Base-by-base conservation (phyloP, 92 coral and sea anemone species). In the Pocillopora meandrina region DNA sequence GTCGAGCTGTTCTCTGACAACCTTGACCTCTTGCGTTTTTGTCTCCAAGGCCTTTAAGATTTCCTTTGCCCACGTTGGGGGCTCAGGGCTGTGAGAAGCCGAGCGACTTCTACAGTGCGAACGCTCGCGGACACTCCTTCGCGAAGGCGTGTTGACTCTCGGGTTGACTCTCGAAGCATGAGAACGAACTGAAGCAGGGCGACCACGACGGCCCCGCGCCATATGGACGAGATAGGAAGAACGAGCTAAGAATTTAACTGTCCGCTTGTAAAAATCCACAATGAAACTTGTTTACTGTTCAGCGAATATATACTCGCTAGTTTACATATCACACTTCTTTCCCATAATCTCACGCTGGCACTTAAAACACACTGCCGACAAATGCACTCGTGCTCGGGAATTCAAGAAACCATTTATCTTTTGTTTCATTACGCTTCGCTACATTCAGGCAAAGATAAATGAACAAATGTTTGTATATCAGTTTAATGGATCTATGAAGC, bases 231-330 rank as follows among this genome's bases (percentile, higher is more conserved):
- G 68, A 76, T 12, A 76, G 52, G 56, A 76, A 21, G 34, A 76
- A 33, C 67, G 70, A 21, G 81, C 81, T 61, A 77, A 77, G 81
- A 77, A 77, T 33, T 20, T n/a, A 77, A 77, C 81, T 61, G 70
- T 77, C 70, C 49, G 81, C 81, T 77, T 60, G 70, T 21, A 57
- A 23, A 21, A 21, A 77, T 60, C 81, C 70, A 77, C n/a, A n/a
- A n/a, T n/a, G n/a, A n/a, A n/a, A n/a, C n/a, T n/a, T n/a, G n/a
- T n/a, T n/a, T n/a, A n/a, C n/a, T n/a, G n/a, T n/a, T n/a, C n/a
- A n/a, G n/a, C n/a, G n/a, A n/a, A n/a, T n/a, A n/a, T n/a, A n/a
- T n/a, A n/a, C n/a, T n/a, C n/a, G n/a, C n/a, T n/a, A n/a, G n/a
- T n/a, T n/a, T n/a, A n/a, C n/a, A n/a, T n/a, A n/a, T n/a, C n/a